Percentiles rank a stretch among this genome's conserved stretches.
Evolutionary conservation across 2,113 vertebrate genomes (phyloP).

Genomic region (Aegotheles bennettii): DNA sequence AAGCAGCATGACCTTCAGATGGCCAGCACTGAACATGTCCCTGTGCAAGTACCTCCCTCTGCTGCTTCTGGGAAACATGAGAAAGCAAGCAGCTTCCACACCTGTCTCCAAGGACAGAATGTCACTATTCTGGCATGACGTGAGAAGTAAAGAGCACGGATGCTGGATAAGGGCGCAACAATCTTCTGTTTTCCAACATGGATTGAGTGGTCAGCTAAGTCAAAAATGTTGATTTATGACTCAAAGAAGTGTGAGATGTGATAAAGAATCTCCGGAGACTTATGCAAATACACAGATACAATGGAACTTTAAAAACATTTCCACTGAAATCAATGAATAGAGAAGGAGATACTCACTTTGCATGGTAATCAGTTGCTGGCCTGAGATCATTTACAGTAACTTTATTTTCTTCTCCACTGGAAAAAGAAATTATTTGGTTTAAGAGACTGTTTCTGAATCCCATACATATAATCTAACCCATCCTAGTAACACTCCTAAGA

Average conservation of each 20-base stretch:
- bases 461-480: background rate
- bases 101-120: background rate
- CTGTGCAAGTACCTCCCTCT: background rate
- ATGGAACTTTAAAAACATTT: background rate
- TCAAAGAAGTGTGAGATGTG: background rate
- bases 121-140: background rate
- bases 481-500: background rate
- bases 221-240: background rate
- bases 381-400: conserved; percentile 89
- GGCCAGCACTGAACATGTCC: background rate
- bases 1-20: background rate
- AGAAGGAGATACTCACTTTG: conserved; percentile 79
- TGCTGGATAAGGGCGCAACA: background rate
- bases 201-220: background rate
- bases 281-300: background rate
- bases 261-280: background rate
- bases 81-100: background rate
- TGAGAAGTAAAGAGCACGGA: background rate
- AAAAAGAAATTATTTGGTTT: background rate
- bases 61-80: background rate
- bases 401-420: conserved; percentile 87
- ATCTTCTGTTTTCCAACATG: background rate
- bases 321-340: background rate
- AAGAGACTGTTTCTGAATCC: background rate
- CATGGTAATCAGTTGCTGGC: conserved; percentile 94